These are phyloP conservation scores for Rhinopomastus cyanomelas DNA, from an alignment of 2,113 vertebrate genomes.

Conservation along the genomic window DNA sequence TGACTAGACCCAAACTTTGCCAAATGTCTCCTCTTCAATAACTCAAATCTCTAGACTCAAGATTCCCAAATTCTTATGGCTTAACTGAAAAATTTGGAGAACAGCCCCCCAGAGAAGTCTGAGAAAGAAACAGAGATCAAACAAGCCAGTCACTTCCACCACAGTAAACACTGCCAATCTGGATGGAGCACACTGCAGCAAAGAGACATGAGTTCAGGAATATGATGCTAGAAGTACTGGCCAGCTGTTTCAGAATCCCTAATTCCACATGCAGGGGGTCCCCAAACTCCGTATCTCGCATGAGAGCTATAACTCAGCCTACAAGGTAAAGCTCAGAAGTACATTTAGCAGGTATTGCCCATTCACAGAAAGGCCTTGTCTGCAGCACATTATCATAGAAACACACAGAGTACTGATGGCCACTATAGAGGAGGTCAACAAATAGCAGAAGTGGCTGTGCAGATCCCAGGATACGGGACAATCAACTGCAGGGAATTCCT, in stretches of 20 bases:
- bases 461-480: accelerated
- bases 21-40: neutral
- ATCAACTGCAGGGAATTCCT: neutral
- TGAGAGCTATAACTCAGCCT: neutral
- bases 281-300: accelerated
- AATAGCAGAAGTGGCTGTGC: neutral
- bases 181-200: neutral
- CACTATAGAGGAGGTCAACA: neutral
- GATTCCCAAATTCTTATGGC: neutral
- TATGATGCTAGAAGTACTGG: accelerated
- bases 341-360: neutral
- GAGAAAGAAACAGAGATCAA: neutral
- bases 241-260: neutral
- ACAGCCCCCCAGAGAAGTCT: neutral
- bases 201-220: accelerated
- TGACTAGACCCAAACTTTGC: neutral
- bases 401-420: neutral
- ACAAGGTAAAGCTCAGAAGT: neutral
- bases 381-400: neutral
- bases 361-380: neutral
- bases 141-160: neutral
- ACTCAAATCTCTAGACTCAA: neutral
- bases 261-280: neutral
- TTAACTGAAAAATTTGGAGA: neutral
- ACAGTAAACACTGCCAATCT: neutral